Evolutionary conservation across 35 echinoderm and acorn worm species (phyloP), one percentile per base, ranked within the genome.

Genomic region (Acanthaster planci): DNA sequence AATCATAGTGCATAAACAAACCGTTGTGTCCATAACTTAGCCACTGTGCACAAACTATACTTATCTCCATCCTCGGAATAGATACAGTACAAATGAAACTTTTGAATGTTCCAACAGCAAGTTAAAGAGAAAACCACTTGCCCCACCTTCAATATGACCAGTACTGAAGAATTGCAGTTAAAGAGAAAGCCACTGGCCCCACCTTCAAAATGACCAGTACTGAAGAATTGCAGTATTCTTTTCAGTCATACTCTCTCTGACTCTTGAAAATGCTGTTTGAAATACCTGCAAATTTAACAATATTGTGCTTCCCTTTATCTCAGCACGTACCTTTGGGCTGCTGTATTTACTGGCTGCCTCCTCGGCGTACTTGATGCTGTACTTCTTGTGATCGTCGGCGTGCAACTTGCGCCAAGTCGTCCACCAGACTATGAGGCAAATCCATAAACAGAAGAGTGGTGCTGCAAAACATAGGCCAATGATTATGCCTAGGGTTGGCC

Each of bases 321-420:
- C 38, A 8, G 14, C 37, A 39, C 77, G 15, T 79, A 79, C 77
- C 18, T 21, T 29, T 4, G 12, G 16, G 8, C 27, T 51, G 54
- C 37, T 88, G 38, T 88, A 80, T 16, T 60, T 52, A 8, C 59
- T 55, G 50, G 55, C 77, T 51, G 51, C 56, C 8, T 79, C 86
- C 8, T 80, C 86, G 22, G 76, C 86, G 40, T 88, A 80, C 52
- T 64, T 51, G 26, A 59, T 47, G 17, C 5, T 59, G 52, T 60
- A 80, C 77, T 88, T 88, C 42, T 47, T 47, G 4, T 47, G 42
- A 14, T 55, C 77, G 22, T 27, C 32, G 1, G 38, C 55, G 19
- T 90, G 92, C 10, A 94, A 77, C 35, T 94, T 87, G 6, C 82
- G 52, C 92, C 92, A 94, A 23, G 92, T 94, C 15, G 87, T 90